Evolutionary conservation across 2,888 invertebrate species (phyloP).

Genomic region (Poecilobothrus nobilitatus): DNA sequence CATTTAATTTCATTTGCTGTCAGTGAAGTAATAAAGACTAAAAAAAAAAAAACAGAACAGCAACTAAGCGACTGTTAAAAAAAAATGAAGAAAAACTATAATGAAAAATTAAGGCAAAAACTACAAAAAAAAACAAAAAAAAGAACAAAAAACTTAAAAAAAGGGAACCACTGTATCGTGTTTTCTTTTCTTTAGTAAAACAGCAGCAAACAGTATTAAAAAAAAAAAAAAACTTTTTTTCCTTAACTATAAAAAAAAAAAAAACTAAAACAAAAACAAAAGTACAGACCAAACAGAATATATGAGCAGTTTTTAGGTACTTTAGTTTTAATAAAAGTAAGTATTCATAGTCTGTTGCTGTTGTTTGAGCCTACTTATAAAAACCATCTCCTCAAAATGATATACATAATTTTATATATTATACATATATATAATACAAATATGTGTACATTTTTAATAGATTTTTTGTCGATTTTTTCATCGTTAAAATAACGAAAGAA

Average conservation of each 20-base stretch:
- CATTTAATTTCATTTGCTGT: conserved; percentile 6
- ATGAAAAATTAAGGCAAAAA: too few species aligned
- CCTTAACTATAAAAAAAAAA: background rate
- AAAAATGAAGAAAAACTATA: too few species aligned
- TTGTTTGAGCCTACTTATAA: background rate
- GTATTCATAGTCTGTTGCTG: background rate
- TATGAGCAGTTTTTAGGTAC: background rate
- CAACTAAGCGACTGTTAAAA: background rate
- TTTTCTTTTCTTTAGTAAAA: background rate
- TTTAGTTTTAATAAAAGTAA: background rate
- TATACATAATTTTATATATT: background rate
- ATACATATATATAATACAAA: background rate
- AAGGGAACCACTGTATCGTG: conserved; percentile 1
- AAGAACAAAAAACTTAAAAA: background rate
- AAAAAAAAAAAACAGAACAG: background rate
- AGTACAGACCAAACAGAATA: background rate
- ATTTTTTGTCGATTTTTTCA: conserved; percentile 5
- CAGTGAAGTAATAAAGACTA: conserved; percentile 1
- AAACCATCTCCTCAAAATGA: background rate
- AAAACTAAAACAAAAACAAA: background rate
- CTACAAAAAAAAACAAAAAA: background rate
- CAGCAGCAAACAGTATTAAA: too few species aligned
- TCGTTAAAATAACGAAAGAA: background rate
- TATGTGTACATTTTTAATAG: background rate
- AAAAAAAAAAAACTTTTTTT: background rate